A percentile compares a stretch with the other conserved stretches of the same genome.
Conservation (phyloP, 2,888 invertebrate genomes). For the Tortricodes alternella region DNA sequence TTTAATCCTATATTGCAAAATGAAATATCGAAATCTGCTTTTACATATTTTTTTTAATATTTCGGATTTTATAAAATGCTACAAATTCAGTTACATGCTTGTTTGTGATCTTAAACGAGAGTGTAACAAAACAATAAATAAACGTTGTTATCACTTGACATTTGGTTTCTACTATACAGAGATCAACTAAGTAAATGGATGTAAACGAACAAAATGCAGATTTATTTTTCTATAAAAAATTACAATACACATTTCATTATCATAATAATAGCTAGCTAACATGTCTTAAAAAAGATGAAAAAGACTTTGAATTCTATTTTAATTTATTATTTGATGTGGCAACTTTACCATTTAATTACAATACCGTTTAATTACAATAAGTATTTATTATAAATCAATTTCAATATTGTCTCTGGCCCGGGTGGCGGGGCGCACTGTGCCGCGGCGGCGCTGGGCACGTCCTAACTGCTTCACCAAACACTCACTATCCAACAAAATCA, state of each 20-base stretch:
- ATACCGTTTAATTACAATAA: constrained; percentile 80
- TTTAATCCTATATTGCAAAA: constrained; percentile 52
- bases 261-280: constrained; percentile 79
- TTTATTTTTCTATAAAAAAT: constrained; percentile 76
- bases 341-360: constrained; percentile 79
- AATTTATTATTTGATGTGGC: constrained; percentile 78
- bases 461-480: constrained; percentile 72
- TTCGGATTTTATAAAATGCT: constrained; percentile 36
- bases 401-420: constrained; percentile 80
- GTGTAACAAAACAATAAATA: constrained; percentile 55
- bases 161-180: constrained; percentile 74
- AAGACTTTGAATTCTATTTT: constrained; percentile 77
- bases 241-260: constrained; percentile 78
- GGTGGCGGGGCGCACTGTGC: constrained; percentile 61
- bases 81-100: constrained; percentile 37
- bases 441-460: constrained; percentile 55
- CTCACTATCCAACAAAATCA: constrained; percentile 76
- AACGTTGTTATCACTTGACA: constrained; percentile 54
- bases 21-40: constrained; percentile 45
- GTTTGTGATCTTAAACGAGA: constrained; percentile 44
- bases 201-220: constrained; percentile 71
- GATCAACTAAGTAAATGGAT: constrained; percentile 64
- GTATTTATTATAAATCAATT: constrained; percentile 80
- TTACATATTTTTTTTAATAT: constrained; percentile 48
- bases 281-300: constrained; percentile 82